Evolutionary conservation across 1,140 invertebrate species (phyloP).

Genomic region (Drosophila rhopaloa): DNA sequence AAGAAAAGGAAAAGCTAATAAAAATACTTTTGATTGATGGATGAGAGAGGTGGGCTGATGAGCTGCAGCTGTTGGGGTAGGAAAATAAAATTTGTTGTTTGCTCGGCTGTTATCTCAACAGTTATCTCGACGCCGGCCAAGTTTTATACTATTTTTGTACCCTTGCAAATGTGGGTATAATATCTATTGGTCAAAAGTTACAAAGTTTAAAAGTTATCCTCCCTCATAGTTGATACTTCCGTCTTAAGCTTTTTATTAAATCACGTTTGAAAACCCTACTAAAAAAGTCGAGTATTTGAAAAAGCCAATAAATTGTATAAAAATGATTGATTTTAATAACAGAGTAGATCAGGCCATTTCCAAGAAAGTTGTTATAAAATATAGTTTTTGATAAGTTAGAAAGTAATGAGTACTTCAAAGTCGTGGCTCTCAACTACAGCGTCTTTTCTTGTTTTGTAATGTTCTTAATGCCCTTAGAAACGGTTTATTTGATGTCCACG

Average conservation of each 20-base stretch:
- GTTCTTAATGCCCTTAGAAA: conserved; percentile 3
- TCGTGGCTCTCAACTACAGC: background rate
- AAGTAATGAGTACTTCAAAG: background rate
- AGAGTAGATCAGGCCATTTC: too few relatives aligned
- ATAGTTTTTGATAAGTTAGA: too few relatives aligned
- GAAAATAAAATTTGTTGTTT: conserved; percentile 13
- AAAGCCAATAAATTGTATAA: too few relatives aligned
- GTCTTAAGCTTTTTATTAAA: too few relatives aligned
- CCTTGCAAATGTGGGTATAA: background rate
- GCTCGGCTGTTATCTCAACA: conserved; percentile 10
- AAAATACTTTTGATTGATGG: conserved; percentile 55
- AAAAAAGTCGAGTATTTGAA: too few relatives aligned
- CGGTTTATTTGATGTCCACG: background rate
- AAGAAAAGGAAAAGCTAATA: conserved; percentile 20
- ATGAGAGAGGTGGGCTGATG: conserved; percentile 2
- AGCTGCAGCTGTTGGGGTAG: conserved; percentile 29
- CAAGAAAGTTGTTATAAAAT: too few relatives aligned
- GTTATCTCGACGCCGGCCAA: conserved; percentile 5
- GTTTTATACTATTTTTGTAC: conserved; percentile 22
- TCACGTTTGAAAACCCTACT: too few relatives aligned
- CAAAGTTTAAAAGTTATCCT: background rate
- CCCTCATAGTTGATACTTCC: too few relatives aligned
- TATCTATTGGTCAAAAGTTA: background rate
- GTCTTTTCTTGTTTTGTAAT: background rate
- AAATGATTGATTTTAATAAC: too few relatives aligned